These are phyloP conservation scores for Burhinus oedicnemus DNA, from an alignment of 2,113 vertebrate species.

Conservation along the genomic window DNA sequence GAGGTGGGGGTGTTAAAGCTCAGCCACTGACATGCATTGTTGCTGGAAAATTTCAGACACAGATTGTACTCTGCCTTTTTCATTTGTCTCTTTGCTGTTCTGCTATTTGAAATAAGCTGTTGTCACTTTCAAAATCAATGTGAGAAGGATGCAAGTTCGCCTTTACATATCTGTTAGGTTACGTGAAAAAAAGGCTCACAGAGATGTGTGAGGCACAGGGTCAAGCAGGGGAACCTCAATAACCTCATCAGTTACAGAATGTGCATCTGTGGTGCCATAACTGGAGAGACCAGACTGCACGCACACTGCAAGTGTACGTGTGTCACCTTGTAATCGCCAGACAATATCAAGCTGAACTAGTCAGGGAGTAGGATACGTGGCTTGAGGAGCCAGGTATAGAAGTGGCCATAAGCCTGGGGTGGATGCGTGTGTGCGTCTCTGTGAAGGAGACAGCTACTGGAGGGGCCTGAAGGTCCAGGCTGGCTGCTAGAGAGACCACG, in stretches of 20 bases:
- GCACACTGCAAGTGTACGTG: accelerated
- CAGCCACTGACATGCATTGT: not conserved
- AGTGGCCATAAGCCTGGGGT: not conserved
- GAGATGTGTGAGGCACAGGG: not conserved
- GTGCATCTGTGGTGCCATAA: not conserved
- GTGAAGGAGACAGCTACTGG: not conserved
- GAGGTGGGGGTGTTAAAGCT: not conserved
- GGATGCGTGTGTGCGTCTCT: not conserved
- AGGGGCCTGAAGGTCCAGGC: not conserved
- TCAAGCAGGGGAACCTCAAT: not conserved
- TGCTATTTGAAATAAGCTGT: not conserved
- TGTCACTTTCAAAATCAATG: not conserved
- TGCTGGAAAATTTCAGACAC: not conserved
- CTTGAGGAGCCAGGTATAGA: not conserved
- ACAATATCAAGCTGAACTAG: not conserved
- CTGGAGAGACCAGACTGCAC: not conserved
- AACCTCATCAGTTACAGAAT: not conserved
- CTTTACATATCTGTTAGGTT: not conserved
- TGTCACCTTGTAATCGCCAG: not conserved
- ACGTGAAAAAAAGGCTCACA: not conserved
- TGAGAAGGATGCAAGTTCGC: not conserved
- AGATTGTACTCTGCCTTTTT: not conserved
- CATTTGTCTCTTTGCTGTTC: not conserved
- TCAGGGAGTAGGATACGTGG: not conserved
- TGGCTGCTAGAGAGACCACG: accelerated